Evolutionary conservation across 2,797 vertebrate species (phyloP).

Genomic region (Tarsius wallacei): DNA sequence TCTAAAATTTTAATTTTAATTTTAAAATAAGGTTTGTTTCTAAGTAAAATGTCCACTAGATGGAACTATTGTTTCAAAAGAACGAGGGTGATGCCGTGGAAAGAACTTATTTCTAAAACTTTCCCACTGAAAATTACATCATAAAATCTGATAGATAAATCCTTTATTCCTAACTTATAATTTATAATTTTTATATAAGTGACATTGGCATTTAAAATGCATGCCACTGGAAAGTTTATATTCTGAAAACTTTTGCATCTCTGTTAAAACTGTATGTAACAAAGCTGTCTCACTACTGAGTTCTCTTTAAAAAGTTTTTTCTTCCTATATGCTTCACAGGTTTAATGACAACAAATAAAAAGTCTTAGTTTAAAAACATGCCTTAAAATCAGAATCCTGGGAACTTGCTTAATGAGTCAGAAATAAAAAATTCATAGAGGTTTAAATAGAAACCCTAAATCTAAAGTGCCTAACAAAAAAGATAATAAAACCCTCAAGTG

Average conservation of each 20-base stretch:
- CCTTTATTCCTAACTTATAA: conserved; percentile 10
- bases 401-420: conserved; percentile 77
- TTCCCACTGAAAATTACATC: conserved; percentile 19
- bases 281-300: not conserved
- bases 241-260: conserved; percentile 51
- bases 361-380: conserved; percentile 74
- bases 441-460: conserved; percentile 64
- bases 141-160: not conserved
- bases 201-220: not conserved
- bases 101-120: not conserved
- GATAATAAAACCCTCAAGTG: conserved; percentile 79
- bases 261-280: not conserved
- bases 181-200: conserved; percentile 15
- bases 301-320: conserved; percentile 37
- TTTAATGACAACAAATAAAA: conserved; percentile 71
- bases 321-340: not conserved
- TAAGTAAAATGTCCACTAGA: conserved; percentile 87
- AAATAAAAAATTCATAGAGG: conserved; percentile 34
- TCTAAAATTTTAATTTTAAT: too few species aligned
- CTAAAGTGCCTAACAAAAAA: conserved; percentile 64
- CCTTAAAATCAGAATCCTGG: conserved; percentile 71
- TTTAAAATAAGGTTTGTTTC: conserved; percentile 1
- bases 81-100: conserved; percentile 17
- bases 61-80: conserved; percentile 90
- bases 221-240: not conserved